A percentile compares a stretch with the other conserved stretches of the same genome.
Evolutionary conservation across 2,113 vertebrate species (phyloP).

Genomic region (Asarcornis scutulata): DNA sequence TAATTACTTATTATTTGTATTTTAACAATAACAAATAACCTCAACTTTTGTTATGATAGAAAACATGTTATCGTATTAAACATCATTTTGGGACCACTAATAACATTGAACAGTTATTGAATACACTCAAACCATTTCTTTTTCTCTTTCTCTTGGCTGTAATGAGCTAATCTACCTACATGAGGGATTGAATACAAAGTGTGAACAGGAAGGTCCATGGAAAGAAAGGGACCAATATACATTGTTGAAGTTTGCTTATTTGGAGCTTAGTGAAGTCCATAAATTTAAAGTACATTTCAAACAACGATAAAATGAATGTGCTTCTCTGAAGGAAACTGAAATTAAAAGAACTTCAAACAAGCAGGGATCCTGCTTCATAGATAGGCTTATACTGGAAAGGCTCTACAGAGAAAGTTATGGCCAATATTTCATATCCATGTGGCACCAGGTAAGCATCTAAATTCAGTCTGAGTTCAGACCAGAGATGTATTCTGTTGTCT

Average conservation of each 20-base stretch:
- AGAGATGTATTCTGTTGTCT: neutral
- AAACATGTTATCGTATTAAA: constrained; percentile 44
- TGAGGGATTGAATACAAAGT: neutral
- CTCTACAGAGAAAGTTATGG: neutral
- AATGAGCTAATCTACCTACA: neutral
- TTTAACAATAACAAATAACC: constrained; percentile 55
- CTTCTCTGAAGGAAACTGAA: neutral
- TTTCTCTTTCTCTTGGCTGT: neutral
- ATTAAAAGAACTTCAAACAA: neutral
- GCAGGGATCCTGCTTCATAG: neutral
- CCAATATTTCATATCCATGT: neutral
- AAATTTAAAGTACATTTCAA: neutral
- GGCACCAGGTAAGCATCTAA: neutral
- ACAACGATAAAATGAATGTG: neutral
- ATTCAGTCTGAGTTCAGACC: neutral
- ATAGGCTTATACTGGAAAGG: neutral
- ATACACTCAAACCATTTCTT: constrained; percentile 17
- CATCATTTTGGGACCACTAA: neutral
- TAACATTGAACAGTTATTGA: constrained; percentile 22
- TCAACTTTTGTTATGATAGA: constrained; percentile 30
- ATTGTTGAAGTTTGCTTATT: neutral
- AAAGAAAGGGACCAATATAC: neutral
- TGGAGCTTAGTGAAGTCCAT: neutral
- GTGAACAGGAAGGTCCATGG: neutral
- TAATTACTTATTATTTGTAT: constrained; percentile 50